Evolutionary conservation across 2,888 invertebrate genomes (phyloP), one percentile per base, ranked within the genome.

Genomic region (Hartigia nigra): DNA sequence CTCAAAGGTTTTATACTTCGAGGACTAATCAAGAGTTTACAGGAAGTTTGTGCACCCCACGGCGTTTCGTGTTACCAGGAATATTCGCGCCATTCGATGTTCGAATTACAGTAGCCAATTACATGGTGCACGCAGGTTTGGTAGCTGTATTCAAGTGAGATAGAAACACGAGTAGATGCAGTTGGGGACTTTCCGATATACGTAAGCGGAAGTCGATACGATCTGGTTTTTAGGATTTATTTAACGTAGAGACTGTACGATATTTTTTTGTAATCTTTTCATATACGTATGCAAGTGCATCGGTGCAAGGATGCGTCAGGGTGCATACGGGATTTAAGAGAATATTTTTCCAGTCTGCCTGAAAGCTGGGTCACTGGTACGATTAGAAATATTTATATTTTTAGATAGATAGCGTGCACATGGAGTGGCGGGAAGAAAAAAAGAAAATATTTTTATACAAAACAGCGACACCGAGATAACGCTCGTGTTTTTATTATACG

Each of bases 381-480:
- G 84, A 83, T 83, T 83, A 84, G 80, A 82, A 78, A 78, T 82
- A 82, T 85, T 84, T 84, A 76, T 85, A 78, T 84, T 78, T 81
- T 82, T 77, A 81, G 78, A 81, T 82, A 78, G 79, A 75, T 70
- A 77, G 79, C 75, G 75, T 31, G 70, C 76, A 76, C 70, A 76
- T 76, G 80, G 75, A 80, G 4, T 3, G 31, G 72, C 9, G 14
- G 14, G 55, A 23, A 23, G 14, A 23, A 55, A 37, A 55, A 72
- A 70, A 34, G 32, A 9, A 72, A 31, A 72, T 31, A 69, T 72
- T 72, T 70, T 70, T 72, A 9, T 72, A 34, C 31, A 2, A 55
- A 12, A 36, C 4, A 39, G 39, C 9, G 5, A 55, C 23, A 55
- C 23, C 55, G 9, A 55, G 23, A 5, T 34, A 14, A 0, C 39